phyloP scores from a whole-genome alignment of 2,113 vertebrate genomes.

The Prolemur simus region DNA sequence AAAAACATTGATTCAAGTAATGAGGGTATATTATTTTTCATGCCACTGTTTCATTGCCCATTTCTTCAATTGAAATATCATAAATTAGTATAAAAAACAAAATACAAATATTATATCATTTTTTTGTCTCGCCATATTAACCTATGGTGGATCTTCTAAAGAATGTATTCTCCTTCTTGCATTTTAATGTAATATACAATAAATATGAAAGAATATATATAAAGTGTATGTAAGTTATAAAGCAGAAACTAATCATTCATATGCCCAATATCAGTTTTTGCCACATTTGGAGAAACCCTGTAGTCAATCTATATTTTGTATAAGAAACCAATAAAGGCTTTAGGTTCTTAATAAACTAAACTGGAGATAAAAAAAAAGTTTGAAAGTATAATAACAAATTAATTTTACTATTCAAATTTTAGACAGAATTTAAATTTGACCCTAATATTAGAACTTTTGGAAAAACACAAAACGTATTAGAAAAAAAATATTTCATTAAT shows the following conservation, averaged over 20 bases:
- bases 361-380: not conserved
- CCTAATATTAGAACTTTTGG: not conserved
- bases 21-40: slow-evolving; percentile 6
- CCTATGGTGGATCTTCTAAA: not conserved
- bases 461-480: slow-evolving; percentile 18
- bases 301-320: not conserved
- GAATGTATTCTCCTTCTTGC: not conserved
- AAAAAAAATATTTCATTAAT: slow-evolving; percentile 20
- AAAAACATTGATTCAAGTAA: not conserved
- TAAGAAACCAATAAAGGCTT: not conserved
- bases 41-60: not conserved
- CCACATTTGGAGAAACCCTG: not conserved
- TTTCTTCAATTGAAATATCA: not conserved
- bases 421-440: not conserved
- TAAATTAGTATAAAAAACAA: not conserved
- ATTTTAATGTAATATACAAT: not conserved
- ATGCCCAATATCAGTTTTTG: not conserved
- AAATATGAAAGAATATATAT: not conserved
- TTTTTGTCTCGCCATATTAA: not conserved
- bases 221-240: not conserved
- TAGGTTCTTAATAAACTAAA: slow-evolving; percentile 13
- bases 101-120: not conserved
- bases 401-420: slow-evolving; percentile 11
- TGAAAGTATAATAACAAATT: not conserved
- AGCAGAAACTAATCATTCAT: not conserved